Evolutionary conservation across 2,113 vertebrate genomes (phyloP), one percentile per base, ranked within the genome.

Genomic region (Rallus limicola): DNA sequence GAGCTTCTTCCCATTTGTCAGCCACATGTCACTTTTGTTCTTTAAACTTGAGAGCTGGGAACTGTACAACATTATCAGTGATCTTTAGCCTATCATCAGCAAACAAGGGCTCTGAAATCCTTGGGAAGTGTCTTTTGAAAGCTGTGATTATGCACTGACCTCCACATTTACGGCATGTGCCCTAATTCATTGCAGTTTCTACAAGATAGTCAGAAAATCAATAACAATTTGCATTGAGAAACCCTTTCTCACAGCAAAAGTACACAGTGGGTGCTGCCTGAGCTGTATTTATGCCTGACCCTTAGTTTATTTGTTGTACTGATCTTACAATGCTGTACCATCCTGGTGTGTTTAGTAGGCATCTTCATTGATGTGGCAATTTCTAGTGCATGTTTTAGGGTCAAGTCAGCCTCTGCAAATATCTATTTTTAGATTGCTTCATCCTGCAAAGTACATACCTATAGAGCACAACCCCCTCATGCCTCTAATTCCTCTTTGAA

Each of bases 181-280:
- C 88, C 86, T 50, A 72, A 59, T 88, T 88, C 95, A 59, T 74
- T 86, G 92, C 79, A 63, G 26, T 92, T 94, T 82, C 92, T 56
- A 28, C 58, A 34, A 42, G 79, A 77, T 25, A 90, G 94, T 72
- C 88, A 86, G 88, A 31, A 91, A 94, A 95, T 97, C 85, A 0
- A 86, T 96, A 34, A 65, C 24, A 13, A 58, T 96, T 94, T 96
- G 88, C 92, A 90, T 69, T 17, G 50, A 88, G 88, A 86, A 94
- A 88, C 75, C 78, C 72, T 93, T 82, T 64, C 70, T 94, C 85
- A 2, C 63, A 80, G 75, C 65, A 38, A 1, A 88, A 76, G 40
- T 13, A 16, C 70, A 4, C 33, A 3, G 62, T 13, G 40, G 74
- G 15, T 65, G 71, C 44, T 90, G 85, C 67, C 81, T 58, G 59